Evolutionary conservation across 1,140 invertebrate species (phyloP).

Genomic region (Chymomyza costata): DNA sequence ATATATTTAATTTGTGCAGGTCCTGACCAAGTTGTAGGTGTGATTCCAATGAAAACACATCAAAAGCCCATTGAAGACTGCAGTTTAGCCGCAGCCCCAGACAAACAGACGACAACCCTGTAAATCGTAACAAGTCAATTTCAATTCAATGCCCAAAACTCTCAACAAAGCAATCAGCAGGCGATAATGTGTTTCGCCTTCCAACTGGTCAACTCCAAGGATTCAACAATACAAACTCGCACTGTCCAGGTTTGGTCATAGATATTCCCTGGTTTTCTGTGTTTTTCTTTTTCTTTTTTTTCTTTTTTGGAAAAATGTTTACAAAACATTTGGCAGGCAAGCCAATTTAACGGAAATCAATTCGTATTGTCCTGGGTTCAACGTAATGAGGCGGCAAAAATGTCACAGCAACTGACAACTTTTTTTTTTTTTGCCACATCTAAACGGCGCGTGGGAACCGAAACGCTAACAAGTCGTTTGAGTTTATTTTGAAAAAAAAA

Average conservation of each 20-base stretch:
- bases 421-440: no score
- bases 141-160: constrained; percentile 27
- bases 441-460: constrained; percentile 53
- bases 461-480: no score
- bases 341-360: constrained; percentile 57
- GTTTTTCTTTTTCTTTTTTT: no score
- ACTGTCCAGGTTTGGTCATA: constrained; percentile 27
- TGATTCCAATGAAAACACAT: constrained; percentile 48
- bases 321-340: constrained; percentile 56
- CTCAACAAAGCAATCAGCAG: constrained; percentile 6
- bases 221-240: constrained; percentile 14
- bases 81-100: no score
- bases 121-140: constrained; percentile 61
- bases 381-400: not conserved
- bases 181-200: not conserved
- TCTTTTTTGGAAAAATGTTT: constrained; percentile 65
- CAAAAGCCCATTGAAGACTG: no score
- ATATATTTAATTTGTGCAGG: not conserved
- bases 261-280: no score
- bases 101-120: constrained; percentile 10
- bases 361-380: constrained; percentile 30
- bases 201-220: constrained; percentile 19
- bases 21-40: constrained; percentile 53
- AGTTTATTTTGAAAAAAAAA: no score
- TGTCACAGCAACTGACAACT: no score